Conservation (phyloP, 2,113 vertebrate genomes). For the Chaenocephalus aceratus region DNA sequence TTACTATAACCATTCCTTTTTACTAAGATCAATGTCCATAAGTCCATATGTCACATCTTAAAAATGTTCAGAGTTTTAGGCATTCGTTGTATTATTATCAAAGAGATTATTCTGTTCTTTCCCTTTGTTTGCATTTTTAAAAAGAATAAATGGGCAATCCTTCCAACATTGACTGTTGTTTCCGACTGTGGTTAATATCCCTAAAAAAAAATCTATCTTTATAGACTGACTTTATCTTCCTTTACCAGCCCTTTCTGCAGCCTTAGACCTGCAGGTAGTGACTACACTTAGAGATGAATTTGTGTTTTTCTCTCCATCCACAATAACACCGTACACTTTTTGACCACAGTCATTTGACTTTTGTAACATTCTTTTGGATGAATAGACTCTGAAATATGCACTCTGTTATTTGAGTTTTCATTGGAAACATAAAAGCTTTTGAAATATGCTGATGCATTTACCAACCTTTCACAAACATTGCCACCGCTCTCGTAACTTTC, state of each 20-base stretch:
- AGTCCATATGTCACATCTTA: background rate
- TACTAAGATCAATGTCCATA: background rate
- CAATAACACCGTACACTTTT: background rate
- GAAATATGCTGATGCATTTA: background rate
- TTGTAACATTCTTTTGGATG: background rate
- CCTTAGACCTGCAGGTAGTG: background rate
- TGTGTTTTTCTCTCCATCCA: background rate
- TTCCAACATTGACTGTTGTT: background rate
- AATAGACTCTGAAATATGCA: slow-evolving; percentile 4
- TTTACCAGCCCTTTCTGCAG: slow-evolving; percentile 1
- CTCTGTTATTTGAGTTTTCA: background rate
- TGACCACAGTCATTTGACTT: slow-evolving; percentile 11
- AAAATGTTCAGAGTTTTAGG: background rate
- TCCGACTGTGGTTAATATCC: slow-evolving; percentile 1
- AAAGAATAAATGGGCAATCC: background rate
- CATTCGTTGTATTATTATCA: slow-evolving; percentile 10
- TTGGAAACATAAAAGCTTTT: background rate
- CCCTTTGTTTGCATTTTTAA: background rate
- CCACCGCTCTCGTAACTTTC: slow-evolving; percentile 6
- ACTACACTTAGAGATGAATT: slow-evolving; percentile 17
- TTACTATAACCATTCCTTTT: background rate
- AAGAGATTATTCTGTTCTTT: background rate
- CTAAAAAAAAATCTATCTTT: background rate
- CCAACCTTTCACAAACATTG: slow-evolving; percentile 1
- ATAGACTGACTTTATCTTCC: slow-evolving; percentile 8